Evolutionary conservation across 2,797 vertebrate species (phyloP), one percentile per base, ranked within the genome.

Genomic region (Sebastes trivittatus): DNA sequence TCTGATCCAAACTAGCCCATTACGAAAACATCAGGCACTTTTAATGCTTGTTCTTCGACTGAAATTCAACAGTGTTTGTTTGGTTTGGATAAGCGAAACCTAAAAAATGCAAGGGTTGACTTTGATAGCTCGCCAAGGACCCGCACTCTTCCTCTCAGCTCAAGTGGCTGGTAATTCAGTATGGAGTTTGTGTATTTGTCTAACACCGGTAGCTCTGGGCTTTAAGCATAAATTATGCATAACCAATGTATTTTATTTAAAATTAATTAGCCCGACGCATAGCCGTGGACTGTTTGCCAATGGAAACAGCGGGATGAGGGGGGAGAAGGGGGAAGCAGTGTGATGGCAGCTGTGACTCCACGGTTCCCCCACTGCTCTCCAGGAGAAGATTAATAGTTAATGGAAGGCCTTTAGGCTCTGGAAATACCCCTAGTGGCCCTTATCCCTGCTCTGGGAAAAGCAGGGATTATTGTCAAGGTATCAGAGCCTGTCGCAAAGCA

Each of bases 211-310:
- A 94, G 95, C 94, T 94, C 86, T 89, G 87, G 93, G 94, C 90
- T 89, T 90, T 87, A 85, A 81, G 80, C 89, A 94, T 95, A 93
- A 94, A 95, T 96, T 95, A 95, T 95, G 94, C 94, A 95, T 94
- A 95, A 92, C 90, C 91, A 89, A 86, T 94, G 90, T 88, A 90
- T 95, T 94, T 95, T 94, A 94, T 95, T 95, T 94, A 76, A 93
- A 95, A 96, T 95, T 93, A 95, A 96, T 96, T 95, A 95, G 92
- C 86, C 76, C 69, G 36, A 81, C 83, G 85, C 88, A 80, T 90
- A 83, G 80, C 81, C 70, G 69, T 84, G 78, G 80, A 86, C 83
- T 88, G 78, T 92, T 92, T 93, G 91, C 91, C 94, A 95, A 92
- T 93, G 82, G 93, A 95, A 94, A 94, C 87, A 92, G 86, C 80